Percentiles rank a stretch among this genome's conserved stretches.
Evolutionary conservation across 2,888 invertebrate genomes (phyloP).

Genomic region (Drosophila neotestacea): DNA sequence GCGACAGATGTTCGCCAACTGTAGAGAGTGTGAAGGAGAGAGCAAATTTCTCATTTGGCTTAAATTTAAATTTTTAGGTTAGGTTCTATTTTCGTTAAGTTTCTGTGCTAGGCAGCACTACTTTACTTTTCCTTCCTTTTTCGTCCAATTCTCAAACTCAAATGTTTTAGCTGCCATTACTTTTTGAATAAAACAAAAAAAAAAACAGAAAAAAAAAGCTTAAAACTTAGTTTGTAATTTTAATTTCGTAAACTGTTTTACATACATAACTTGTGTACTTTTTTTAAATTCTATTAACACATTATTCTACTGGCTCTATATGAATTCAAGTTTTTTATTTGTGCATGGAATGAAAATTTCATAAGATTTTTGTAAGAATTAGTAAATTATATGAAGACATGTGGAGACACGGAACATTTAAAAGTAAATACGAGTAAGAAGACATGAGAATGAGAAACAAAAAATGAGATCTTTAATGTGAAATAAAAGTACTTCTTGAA

Average conservation of each 20-base stretch:
- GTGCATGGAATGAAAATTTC: slow-evolving; percentile 59
- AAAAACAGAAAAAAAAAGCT: slow-evolving; percentile 30
- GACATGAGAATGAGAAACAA: slow-evolving; percentile 37
- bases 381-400: slow-evolving; percentile 66
- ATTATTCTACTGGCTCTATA: slow-evolving; percentile 20
- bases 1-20: background rate
- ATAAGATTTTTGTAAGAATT: slow-evolving; percentile 75
- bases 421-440: slow-evolving; percentile 64
- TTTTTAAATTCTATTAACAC: slow-evolving; percentile 3
- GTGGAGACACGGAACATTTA: slow-evolving; percentile 48
- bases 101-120: slow-evolving; percentile 17
- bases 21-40: background rate
- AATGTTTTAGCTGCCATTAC: slow-evolving; percentile 64
- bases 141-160: slow-evolving; percentile 44
- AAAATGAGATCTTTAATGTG: slow-evolving; percentile 74
- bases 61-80: slow-evolving; percentile 3
- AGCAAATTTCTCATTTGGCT: slow-evolving; percentile 18
- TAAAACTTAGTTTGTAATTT: slow-evolving; percentile 59
- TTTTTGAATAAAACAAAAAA: slow-evolving; percentile 28
- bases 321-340: slow-evolving; percentile 31
- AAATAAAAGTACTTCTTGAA: slow-evolving; percentile 66
- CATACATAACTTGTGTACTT: slow-evolving; percentile 13
- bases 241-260: slow-evolving; percentile 36
- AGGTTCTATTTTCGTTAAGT: slow-evolving; percentile 10
- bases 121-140: slow-evolving; percentile 9